Conservation (phyloP, 2,888 invertebrate genomes). For the Himalopsyche anomala region DNA sequence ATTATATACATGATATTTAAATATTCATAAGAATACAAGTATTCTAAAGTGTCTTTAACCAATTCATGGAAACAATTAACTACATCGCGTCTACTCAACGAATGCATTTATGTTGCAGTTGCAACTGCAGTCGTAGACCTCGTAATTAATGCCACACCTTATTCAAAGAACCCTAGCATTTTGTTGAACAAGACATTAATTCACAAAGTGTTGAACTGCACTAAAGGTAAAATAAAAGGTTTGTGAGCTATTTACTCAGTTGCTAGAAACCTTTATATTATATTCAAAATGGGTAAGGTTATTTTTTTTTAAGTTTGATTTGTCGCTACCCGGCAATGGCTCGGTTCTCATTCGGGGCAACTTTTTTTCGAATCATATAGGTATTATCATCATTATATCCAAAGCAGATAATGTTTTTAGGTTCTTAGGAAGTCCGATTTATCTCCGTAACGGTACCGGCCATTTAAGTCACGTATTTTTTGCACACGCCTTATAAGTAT, state of each 20-base stretch:
- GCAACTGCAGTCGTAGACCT: not conserved
- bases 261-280: not conserved
- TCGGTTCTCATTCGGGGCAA: too few species aligned
- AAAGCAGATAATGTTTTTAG: too few species aligned
- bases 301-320: too few species aligned
- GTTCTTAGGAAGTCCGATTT: too few species aligned
- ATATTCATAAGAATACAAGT: not conserved
- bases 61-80: not conserved
- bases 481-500: too few species aligned
- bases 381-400: too few species aligned
- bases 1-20: not conserved
- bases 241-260: not conserved
- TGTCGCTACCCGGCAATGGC: too few species aligned
- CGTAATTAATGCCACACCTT: slow-evolving; percentile 26
- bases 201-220: slow-evolving; percentile 1
- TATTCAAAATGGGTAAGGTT: too few species aligned
- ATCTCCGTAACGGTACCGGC: too few species aligned
- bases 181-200: slow-evolving; percentile 26
- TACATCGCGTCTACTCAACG: not conserved
- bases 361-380: too few species aligned
- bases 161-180: slow-evolving; percentile 26
- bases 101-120: not conserved
- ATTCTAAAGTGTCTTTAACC: not conserved
- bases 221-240: slow-evolving; percentile 28
- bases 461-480: too few species aligned